These are phyloP conservation scores for Crypturellus undulatus DNA, from an alignment of 2,113 vertebrate genomes.

Conservation along the genomic window DNA sequence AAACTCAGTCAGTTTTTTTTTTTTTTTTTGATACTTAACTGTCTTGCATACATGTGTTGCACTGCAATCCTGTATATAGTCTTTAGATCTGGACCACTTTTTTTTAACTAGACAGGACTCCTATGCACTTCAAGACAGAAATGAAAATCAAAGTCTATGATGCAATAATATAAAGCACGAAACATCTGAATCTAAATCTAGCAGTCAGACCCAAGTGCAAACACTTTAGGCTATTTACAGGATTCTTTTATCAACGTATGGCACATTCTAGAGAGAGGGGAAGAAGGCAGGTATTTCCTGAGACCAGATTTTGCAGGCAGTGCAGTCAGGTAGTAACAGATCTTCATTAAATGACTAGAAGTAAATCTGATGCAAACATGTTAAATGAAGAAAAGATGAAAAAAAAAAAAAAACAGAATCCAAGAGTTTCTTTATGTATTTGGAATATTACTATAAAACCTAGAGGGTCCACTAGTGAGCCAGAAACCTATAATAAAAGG, in stretches of 20 bases:
- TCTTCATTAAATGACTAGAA: background rate
- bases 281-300: background rate
- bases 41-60: background rate
- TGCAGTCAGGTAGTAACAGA: background rate
- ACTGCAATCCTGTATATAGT: background rate
- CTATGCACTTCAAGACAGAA: background rate
- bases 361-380: background rate
- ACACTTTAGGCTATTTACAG: background rate
- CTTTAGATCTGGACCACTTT: background rate
- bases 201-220: background rate
- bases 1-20: background rate
- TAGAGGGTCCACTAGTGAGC: background rate
- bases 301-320: background rate
- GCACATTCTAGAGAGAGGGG: background rate
- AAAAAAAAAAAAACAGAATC: background rate
- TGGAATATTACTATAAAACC: background rate
- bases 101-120: background rate
- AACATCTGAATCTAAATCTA: background rate
- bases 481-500: background rate
- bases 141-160: background rate
- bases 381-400: background rate
- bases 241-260: background rate
- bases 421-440: background rate
- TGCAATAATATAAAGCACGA: background rate
- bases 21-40: background rate